Base-by-base conservation (phyloP, 1,140 invertebrate species). In the Bombus sibiricus region DNA sequence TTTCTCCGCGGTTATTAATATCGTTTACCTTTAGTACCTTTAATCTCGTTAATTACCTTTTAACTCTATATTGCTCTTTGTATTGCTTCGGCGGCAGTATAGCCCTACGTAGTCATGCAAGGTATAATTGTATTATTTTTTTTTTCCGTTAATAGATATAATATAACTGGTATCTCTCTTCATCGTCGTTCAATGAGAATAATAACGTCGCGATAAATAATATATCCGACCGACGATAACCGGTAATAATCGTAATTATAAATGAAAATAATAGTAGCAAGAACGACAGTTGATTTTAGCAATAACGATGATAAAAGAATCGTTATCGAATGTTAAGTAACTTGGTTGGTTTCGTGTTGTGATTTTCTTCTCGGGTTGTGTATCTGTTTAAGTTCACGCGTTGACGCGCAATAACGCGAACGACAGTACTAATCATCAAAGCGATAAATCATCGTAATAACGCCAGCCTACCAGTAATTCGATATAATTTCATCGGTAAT, bases 61-160 rank as follows among this genome's bases (percentile, higher is more conserved):
- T 91, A 93, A 92, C 88, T 84, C 88, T 94, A 95, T 95, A 94
- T 94, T 95, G 93, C 93, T 95, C 92, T 94, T 95, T 93, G 91
- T 94, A 94, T 95, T 94, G 93, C 93, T 94, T 92, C 91, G 85
- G 86, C 83, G 91, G 88, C 92, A 92, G 92, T 93, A 92, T 92
- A 93, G 93, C 92, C 92, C 92, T 94, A 94, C 92, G 89, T 91
- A 93, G 83, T 93, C 94, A 94, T 94, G 93, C 93, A 93, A 92
- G 89, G 87, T 91, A 91, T 92, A 87, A 85, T 83, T 89, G 41
- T 80, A 80, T 80, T 78, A 69, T 68, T 59, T 68, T 78, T 78
- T 84, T 82, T 64, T 73, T 81, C 85, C 88, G 66, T 90, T 87
- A 89, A 75, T 86, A 89, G 85, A 82, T 89, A 89, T 75, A 77